Percentiles rank a stretch among this genome's conserved stretches.
Evolutionary conservation across 2,113 vertebrate species (phyloP).

Genomic region (Mastomys coucha): DNA sequence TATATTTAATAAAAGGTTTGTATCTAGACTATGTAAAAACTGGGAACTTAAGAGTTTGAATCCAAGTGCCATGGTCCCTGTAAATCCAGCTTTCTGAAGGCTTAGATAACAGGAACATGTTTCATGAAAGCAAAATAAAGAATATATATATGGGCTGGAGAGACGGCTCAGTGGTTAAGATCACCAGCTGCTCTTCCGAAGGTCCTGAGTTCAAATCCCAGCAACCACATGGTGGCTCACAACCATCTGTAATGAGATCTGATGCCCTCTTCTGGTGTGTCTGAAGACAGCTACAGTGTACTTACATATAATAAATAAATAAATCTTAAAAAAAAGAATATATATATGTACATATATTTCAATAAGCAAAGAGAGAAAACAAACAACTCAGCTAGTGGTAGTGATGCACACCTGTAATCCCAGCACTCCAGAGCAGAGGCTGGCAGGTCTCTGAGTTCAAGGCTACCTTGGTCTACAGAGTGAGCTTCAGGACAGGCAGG

Average conservation of each 20-base stretch:
- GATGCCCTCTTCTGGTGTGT: no score
- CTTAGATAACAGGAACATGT: background rate
- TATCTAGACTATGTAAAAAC: background rate
- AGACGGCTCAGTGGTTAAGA: no score
- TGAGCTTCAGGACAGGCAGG: background rate
- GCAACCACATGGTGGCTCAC: no score
- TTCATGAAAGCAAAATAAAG: background rate
- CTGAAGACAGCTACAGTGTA: no score
- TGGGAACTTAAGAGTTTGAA: background rate
- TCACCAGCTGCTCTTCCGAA: no score
- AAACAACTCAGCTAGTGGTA: background rate
- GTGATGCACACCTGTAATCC: background rate
- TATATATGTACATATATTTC: no score
- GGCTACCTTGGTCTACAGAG: background rate
- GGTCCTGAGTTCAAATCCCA: no score
- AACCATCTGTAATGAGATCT: no score
- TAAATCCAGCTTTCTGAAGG: background rate
- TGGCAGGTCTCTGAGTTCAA: background rate
- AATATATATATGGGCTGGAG: no score
- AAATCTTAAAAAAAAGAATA: no score
- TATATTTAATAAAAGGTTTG: background rate
- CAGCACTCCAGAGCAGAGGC: background rate
- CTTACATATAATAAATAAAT: no score
- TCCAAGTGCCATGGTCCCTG: background rate
- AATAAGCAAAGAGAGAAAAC: background rate